Base-by-base conservation (phyloP, 2,797 vertebrate species). In the Pogonophryne albipinna region DNA sequence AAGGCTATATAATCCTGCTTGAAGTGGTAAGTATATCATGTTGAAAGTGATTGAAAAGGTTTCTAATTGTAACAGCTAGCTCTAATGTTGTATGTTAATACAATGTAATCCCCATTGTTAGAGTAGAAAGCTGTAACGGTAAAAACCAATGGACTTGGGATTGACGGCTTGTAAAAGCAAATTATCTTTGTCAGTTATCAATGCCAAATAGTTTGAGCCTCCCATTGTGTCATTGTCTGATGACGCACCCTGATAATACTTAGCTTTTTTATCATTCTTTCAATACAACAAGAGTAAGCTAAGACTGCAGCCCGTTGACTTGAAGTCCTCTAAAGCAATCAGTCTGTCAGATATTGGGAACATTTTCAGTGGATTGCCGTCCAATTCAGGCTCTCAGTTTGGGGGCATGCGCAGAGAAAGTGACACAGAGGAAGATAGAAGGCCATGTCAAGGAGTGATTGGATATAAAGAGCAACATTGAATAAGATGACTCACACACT, bases 401-500 rank as follows among this genome's bases (percentile, higher is more conserved):
- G 7, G 34, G 51, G 11, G 11, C 38, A 11, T 10, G 2, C 57
- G 19, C 44, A 49, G 57, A 44, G 41, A 67, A 14, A 46, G 19
- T 51, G 10, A 60, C 16, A 31, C 4, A 61, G 38, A 61, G 10
- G 16, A 41, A 65, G 53, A 70, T 44, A 47, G 44, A n/a, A 77
- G 66, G 58, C 7, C 10, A 19, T 47, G n/a, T 42, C n/a, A 2
- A 58, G 23, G 31, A 74, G 34, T 62, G 42, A 79, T 67, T 72
- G 49, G 27, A 41, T 76, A 3, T 49, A 76, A 72, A 16, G 56
- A 61, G 13, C 41, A 27, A 45, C 60, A 71, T 66, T 41, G 41
- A 82, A 55, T 73, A 49, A 69, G 56, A 80, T 57, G 45, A 80
- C 52, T 55, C 49, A 82, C 27, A 69, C 65, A 56, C 57, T 42